Base-by-base conservation (phyloP, 1,140 invertebrate species). In the Bombus waltoni region DNA sequence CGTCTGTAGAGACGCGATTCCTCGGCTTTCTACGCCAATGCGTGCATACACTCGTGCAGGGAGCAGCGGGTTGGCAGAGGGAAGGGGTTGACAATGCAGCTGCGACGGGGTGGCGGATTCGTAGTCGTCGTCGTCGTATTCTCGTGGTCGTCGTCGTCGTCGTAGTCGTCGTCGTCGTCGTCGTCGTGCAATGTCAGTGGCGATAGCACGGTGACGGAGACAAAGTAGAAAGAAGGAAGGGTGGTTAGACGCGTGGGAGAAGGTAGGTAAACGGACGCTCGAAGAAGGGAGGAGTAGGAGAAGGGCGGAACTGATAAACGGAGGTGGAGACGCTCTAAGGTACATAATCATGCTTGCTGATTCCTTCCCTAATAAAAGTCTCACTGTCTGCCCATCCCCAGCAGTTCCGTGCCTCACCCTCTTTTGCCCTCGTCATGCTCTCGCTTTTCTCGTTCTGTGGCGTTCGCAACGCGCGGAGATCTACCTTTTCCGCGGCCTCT, bases 311-410 rank as follows among this genome's bases (percentile, higher is more conserved):
- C 81, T 85, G 77, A 88, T 87, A 91, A 89, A 88, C 90, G 35
- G 80, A 88, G 83, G 84, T 80, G 90, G 88, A 87, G 89, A 87
- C 78, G 93, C 92, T 95, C 93, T 94, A 94, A 94, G 94, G 94
- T 95, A 95, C 93, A 95, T 95, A 95, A 95, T 95, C 93, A 95
- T 93, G 94, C 94, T 95, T 94, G 94, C 94, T 95, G 94, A 94
- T 94, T 95, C 92, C 94, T 95, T 94, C 93, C 94, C 94, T 95
- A 95, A 95, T 95, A 95, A 95, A 95, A 95, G 94, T 94, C 94
- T 94, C 94, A 93, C 94, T 94, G 94, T 94, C 94, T 5, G 89
- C 70, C 72, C 86, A 86, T 86, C 83, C 77, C 89, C 83, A 40
- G 86, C 53, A 83, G 87, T 87, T 85, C 57, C 38, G 53, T 82